Conservation (phyloP, 2,797 vertebrate genomes). For the Acanthurus lineatus region DNA sequence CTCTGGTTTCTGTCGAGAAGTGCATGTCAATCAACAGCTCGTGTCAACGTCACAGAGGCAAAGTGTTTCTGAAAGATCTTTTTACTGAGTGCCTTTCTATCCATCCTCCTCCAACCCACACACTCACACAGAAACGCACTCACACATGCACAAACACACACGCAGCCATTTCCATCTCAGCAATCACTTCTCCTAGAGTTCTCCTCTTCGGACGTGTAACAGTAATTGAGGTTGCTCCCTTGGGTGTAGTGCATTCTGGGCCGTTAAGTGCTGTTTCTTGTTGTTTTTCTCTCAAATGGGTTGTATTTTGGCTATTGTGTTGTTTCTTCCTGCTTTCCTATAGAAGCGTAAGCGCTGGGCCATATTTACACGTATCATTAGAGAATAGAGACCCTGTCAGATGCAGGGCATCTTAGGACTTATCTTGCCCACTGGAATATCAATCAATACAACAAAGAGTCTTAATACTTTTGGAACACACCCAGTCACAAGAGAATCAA, state of each 20-base stretch:
- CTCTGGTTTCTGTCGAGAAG: slow-evolving; percentile 88
- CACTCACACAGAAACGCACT: slow-evolving; percentile 59
- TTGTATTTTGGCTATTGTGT: slow-evolving; percentile 89
- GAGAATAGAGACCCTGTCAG: slow-evolving; percentile 73
- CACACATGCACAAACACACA: slow-evolving; percentile 48
- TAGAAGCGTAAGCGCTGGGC: slow-evolving; percentile 78
- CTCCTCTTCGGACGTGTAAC: slow-evolving; percentile 89
- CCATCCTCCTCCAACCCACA: slow-evolving; percentile 68
- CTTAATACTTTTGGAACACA: slow-evolving; percentile 61
- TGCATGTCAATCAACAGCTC: slow-evolving; percentile 86
- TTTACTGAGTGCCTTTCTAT: slow-evolving; percentile 88
- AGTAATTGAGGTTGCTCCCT: slow-evolving; percentile 90
- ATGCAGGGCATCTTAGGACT: slow-evolving; percentile 76
- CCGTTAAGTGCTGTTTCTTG: slow-evolving; percentile 93
- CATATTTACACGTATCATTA: slow-evolving; percentile 85
- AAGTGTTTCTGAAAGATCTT: slow-evolving; percentile 94
- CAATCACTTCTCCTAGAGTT: slow-evolving; percentile 87
- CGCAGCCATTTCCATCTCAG: slow-evolving; percentile 80
- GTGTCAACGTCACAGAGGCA: slow-evolving; percentile 88
- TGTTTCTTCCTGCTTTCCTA: slow-evolving; percentile 82
- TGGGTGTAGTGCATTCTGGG: slow-evolving; percentile 88
- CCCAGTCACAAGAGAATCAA: slow-evolving; percentile 65
- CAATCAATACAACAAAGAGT: slow-evolving; percentile 82
- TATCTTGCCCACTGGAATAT: slow-evolving; percentile 79
- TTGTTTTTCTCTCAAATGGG: slow-evolving; percentile 89